Base-by-base conservation (phyloP, 2,888 invertebrate species). In the Spodoptera littoralis region DNA sequence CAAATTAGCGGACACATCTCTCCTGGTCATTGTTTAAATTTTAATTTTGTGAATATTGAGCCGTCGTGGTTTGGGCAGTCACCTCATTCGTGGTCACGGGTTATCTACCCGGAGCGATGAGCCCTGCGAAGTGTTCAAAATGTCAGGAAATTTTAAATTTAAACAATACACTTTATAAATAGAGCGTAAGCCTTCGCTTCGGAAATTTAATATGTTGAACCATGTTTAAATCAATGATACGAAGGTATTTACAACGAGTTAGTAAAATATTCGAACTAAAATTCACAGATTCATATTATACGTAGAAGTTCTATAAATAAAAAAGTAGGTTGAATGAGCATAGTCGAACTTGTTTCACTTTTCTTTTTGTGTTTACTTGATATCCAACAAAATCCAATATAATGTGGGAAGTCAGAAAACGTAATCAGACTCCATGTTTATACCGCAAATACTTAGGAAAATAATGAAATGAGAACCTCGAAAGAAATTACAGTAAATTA, bases 401-500 rank as follows among this genome's bases (percentile, higher is more conserved):
- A 46, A 51, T 27, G 11, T 45, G 5, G 48, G 12, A 2, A 60
- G 77, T 73, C 55, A 70, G 58, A 67, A 77, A 70, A 63, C 24
- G 59, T 63, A 78, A 78, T 75, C 67, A 65, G 50, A 49, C 44
- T 60, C 53, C 53, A 63, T 76, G 63, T 72, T 76, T 64, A 62
- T 70, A 57, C 49, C 62, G 60, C 51, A 71, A 78, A 60, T 60
- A 65, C 67, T 68, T 65, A 77, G 60, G 71, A 44, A 74, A 71
- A 76, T 59, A 76, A 75, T 68, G 74, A 77, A 79, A 77, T 57
- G 65, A 50, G 57, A 67, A 70, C 61, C 65, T 62, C 65, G 70
- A 83, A 83, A 77, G 68, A 79, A 79, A 77, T 83, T 81, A 79
- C 76, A 77, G 71, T 81, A 83, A 83, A 81, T 79, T 81, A 81